phyloP scores from a whole-genome alignment of 2,113 vertebrate species.

The Vanacampus margaritifer region DNA sequence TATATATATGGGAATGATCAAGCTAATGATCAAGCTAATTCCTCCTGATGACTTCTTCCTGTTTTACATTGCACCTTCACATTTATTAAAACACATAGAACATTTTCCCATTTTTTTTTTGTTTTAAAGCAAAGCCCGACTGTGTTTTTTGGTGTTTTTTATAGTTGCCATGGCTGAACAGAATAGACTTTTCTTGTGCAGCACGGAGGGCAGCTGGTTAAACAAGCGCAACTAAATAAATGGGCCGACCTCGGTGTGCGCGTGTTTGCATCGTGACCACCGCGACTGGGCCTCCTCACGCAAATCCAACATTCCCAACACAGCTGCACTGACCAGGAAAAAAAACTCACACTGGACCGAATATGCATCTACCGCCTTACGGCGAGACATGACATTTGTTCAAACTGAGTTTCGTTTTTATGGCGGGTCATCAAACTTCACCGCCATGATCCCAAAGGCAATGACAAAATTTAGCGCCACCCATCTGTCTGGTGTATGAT shows the following conservation, averaged over 20 bases:
- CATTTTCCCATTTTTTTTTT: neutral
- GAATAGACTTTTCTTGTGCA: constrained; percentile 20
- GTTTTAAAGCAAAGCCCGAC: neutral
- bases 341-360: neutral
- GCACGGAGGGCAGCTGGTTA: constrained; percentile 42
- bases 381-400: neutral
- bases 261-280: constrained; percentile 34
- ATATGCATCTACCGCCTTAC: neutral
- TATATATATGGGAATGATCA: too few relatives aligned
- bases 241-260: constrained; percentile 31
- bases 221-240: constrained; percentile 32
- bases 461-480: neutral
- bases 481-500: neutral
- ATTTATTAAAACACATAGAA: too few relatives aligned
- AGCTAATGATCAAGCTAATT: too few relatives aligned
- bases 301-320: constrained; percentile 36
- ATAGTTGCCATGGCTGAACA: constrained; percentile 9
- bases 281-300: constrained; percentile 31
- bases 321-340: constrained; percentile 41
- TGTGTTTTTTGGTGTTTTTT: neutral
- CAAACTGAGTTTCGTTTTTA: neutral
- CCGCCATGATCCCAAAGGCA: neutral
- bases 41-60: too few relatives aligned
- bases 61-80: too few relatives aligned
- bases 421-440: neutral